Base-by-base conservation (phyloP, 2,888 invertebrate genomes). In the Girardia tigrina region DNA sequence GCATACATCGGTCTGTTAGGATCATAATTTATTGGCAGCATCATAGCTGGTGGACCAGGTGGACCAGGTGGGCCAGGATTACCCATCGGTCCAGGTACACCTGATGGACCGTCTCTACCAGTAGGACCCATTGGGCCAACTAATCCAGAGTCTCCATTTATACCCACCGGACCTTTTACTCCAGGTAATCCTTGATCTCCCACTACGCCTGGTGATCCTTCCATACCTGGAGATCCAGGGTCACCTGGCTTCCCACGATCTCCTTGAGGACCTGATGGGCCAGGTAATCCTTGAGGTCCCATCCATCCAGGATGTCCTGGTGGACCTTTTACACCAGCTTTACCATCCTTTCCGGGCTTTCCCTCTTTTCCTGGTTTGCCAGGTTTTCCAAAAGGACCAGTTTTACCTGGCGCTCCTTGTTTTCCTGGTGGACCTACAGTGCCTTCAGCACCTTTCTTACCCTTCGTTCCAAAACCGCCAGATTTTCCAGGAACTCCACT, bases 311-410 rank as follows among this genome's bases (percentile, higher is more conserved):
- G 56, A 56, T 56, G 56, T 20, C 56, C 56, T 8, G 56, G 8
- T 56, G n/a, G 20, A 56, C 56, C 56, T 16, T 12, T n/a, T 2
- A 23, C 20, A 4, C 56, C 56, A 56, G n/a, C n/a, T 16, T 56
- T 56, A 4, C 56, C 56, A 56, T 56, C 56, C 23, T 56, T 56
- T 8, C 56, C 56, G 23, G 56, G 56, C 23, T 56, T 56, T 20
- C 56, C 56, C 23, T 56, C 56, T 56, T 56, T 56, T 4, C 56
- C 56, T 8, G 56, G 56, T 56, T 56, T 56, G n/a, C 56, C 56
- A 20, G 56, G 56, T 56, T 56, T 56, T 56, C 56, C 56, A n/a
- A 56, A 8, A 4, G 56, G 56, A 12, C 56, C 56, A 8, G 23
- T 23, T n/a, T 56, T 56, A 12, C 56, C 56, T 20, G 56, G 56